Base-by-base conservation (phyloP, 2,888 invertebrate species). In the Aphodius sticticus region DNA sequence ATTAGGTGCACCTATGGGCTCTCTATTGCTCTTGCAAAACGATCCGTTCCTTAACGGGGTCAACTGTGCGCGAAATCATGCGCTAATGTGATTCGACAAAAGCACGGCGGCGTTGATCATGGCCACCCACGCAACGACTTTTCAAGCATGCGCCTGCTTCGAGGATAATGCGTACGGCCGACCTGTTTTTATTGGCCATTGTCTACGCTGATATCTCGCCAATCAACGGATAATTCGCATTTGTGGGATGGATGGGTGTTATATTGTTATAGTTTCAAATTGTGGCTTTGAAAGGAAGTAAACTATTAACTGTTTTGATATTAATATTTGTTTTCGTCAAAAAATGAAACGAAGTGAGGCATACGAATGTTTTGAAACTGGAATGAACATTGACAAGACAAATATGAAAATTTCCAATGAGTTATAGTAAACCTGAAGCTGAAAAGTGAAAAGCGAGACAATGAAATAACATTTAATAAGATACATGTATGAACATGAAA, bases 51-150 rank as follows among this genome's bases (percentile, higher is more conserved):
- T 85, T 82, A 87, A 86, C 85, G 86, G 86, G 87, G 87, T 87
- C 87, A 86, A 84, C 86, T 85, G 85, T 53, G 53, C 85, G 86
- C 85, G 87, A 87, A 87, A 86, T 86, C 87, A 86, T 86, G 86
- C 85, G 85, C 81, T 83, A 86, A 87, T 84, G 85, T 83, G 85
- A 85, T 84, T 84, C 85, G 85, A 85, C 82, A 70, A 80, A 78
- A 79, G 82, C 83, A 84, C 53, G 78, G 69, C 69, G 70, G 78
- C 37, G 75, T 69, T 26, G 85, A 86, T 86, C 86, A 86, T 81
- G 86, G 85, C 85, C 87, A 87, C 86, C 86, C 86, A 87, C 87
- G 85, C 86, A 81, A 53, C 53, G 53, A 53, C 53, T 3, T 5
- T 5, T 53, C 53, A 53, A 53, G 53, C 53, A 53, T 53, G 53